These are phyloP conservation scores for Sporophila hypoxantha DNA, from an alignment of 2,113 vertebrate genomes.

Conservation along the genomic window DNA sequence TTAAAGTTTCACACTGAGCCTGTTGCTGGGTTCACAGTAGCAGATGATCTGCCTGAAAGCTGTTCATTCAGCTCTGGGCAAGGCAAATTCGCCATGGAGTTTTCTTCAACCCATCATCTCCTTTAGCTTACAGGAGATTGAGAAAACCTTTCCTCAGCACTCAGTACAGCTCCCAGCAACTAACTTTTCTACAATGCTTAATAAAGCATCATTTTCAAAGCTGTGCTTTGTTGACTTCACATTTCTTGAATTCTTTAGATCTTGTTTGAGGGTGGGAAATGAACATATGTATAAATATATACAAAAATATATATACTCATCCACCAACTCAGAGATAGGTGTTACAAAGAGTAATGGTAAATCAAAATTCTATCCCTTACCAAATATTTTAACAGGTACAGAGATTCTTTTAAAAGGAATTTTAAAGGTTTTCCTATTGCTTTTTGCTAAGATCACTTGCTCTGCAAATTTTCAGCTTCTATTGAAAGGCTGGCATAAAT, in stretches of 20 bases:
- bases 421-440: neutral
- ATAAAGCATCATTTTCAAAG: neutral
- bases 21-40: neutral
- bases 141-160: neutral
- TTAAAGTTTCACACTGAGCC: slow-evolving; percentile 2
- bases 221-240: neutral
- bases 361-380: neutral
- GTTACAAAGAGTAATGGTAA: neutral
- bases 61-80: neutral
- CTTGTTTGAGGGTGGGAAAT: neutral
- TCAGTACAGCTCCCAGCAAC: neutral
- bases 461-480: neutral
- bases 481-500: neutral
- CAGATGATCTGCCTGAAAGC: neutral
- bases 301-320: accelerated
- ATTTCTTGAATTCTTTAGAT: neutral
- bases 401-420: neutral
- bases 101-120: neutral
- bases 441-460: neutral
- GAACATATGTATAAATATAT: neutral
- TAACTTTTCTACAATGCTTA: neutral
- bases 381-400: neutral
- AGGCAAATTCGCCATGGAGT: neutral
- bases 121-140: neutral
- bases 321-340: neutral